Evolutionary conservation across 2,797 vertebrate genomes (phyloP).

Genomic region (Spheniscus humboldti): DNA sequence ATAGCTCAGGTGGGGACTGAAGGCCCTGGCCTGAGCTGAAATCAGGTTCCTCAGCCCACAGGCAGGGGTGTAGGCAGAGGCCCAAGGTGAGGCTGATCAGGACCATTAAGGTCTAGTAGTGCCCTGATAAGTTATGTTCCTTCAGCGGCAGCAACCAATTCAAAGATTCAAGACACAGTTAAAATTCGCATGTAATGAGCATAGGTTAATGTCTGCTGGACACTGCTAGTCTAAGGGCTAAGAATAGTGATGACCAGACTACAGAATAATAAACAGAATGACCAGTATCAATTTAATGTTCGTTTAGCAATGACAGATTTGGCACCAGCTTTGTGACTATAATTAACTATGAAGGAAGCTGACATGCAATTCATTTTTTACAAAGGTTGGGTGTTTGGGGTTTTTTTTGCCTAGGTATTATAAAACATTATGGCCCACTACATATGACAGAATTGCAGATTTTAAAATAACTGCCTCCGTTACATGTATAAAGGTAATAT

Average conservation of each 20-base stretch:
- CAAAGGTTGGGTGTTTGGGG: fast-evolving
- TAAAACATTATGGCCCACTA: background rate
- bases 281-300: background rate
- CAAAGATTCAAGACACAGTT: background rate
- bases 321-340: background rate
- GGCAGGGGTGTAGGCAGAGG: background rate
- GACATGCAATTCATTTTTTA: background rate
- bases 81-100: background rate
- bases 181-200: background rate
- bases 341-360: background rate
- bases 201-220: background rate
- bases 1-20: background rate
- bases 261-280: background rate
- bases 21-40: background rate
- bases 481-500: background rate
- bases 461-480: background rate
- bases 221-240: background rate
- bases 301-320: background rate
- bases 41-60: background rate
- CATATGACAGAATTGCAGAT: background rate
- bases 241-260: background rate
- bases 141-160: background rate
- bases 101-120: background rate
- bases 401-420: background rate
- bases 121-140: background rate